Conservation (phyloP, 2,888 invertebrate genomes). For the Spisula subtruncata region DNA sequence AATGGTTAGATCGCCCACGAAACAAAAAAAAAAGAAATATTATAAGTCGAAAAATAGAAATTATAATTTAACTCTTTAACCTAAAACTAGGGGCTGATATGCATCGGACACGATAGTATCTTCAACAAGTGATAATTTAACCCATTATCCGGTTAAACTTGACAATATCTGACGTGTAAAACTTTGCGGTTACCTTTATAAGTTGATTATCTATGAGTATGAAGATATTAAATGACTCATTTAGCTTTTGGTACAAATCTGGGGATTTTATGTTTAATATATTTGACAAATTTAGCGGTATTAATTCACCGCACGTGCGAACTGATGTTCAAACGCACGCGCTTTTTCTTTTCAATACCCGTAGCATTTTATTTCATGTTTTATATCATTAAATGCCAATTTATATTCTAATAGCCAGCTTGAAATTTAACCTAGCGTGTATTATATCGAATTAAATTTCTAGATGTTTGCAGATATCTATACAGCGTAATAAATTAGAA, state of each 20-base stretch:
- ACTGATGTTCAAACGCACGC: slow-evolving; percentile 6
- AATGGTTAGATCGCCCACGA: no score
- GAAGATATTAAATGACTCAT: slow-evolving; percentile 6
- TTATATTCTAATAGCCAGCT: neutral
- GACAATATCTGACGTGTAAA: neutral
- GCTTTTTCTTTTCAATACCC: neutral
- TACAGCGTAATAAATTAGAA: neutral
- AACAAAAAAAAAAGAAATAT: no score
- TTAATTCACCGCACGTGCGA: neutral
- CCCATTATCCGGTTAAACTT: neutral
- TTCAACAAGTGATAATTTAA: neutral
- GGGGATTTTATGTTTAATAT: neutral
- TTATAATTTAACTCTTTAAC: no score
- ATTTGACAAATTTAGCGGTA: neutral
- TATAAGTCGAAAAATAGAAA: no score
- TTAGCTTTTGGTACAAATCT: neutral
- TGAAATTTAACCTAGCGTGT: neutral
- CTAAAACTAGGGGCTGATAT: no score
- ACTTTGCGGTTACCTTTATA: slow-evolving; percentile 8
- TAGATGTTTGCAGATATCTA: neutral
- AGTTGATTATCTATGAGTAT: neutral
- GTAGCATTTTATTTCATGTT: neutral
- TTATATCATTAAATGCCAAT: slow-evolving; percentile 21
- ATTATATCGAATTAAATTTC: neutral
- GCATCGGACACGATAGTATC: neutral